phyloP scores from a whole-genome alignment of 2,888 invertebrate species.

The Lamellibrachia satsuma region DNA sequence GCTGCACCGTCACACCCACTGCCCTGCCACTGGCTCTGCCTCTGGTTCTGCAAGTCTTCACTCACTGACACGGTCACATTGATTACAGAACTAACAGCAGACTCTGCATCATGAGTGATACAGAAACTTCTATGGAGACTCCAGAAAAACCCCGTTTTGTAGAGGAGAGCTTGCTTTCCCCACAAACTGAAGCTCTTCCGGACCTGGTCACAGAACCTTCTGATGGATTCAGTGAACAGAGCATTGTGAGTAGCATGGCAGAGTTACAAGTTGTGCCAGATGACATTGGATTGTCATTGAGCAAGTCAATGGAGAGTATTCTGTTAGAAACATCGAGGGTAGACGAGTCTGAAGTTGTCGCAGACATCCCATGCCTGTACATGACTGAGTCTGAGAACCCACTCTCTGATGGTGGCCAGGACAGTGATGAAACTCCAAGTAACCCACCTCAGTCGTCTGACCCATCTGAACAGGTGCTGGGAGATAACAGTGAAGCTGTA shows the following conservation, averaged over 20 bases:
- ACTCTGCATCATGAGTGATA: background rate
- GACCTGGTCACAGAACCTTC: background rate
- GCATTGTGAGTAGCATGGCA: background rate
- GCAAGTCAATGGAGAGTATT: slow-evolving; percentile 40
- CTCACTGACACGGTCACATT: background rate
- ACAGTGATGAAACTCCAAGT: background rate
- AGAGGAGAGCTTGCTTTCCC: slow-evolving; percentile 5
- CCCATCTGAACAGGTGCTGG: background rate
- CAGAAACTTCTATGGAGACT: background rate
- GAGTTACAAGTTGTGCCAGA: background rate
- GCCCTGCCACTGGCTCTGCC: background rate
- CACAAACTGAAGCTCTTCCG: slow-evolving; percentile 9
- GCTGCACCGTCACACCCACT: background rate
- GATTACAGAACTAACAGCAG: background rate
- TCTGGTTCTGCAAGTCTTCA: background rate
- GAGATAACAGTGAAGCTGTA: background rate
- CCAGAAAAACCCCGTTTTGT: background rate
- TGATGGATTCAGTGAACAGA: background rate
- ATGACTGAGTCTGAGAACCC: background rate
- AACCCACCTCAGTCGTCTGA: background rate
- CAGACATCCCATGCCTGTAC: slow-evolving; percentile 20
- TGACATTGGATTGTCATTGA: background rate
- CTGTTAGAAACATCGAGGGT: slow-evolving; percentile 37
- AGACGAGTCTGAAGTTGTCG: slow-evolving; percentile 34
- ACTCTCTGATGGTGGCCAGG: background rate